Evolutionary conservation across 2,113 vertebrate species (phyloP).

Genomic region (Glareola pratincola): DNA sequence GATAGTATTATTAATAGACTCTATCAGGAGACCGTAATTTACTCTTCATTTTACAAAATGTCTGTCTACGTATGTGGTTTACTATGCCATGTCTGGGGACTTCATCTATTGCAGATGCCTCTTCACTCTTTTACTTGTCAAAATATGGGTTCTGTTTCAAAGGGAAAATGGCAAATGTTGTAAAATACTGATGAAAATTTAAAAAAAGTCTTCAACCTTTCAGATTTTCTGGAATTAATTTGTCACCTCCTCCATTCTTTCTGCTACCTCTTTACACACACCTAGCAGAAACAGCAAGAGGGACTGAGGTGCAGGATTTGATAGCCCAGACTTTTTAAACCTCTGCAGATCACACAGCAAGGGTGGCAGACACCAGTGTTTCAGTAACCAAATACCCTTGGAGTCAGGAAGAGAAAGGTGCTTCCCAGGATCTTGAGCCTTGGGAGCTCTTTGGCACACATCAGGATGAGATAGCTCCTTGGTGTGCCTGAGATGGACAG

Average conservation of each 20-base stretch:
- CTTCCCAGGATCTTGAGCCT: background rate
- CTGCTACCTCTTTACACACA: background rate
- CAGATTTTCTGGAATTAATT: background rate
- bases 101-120: background rate
- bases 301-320: background rate
- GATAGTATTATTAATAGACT: background rate
- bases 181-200: background rate
- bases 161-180: background rate
- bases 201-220: background rate
- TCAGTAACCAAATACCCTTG: fast-evolving
- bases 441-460: background rate
- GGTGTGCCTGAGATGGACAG: background rate
- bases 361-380: background rate
- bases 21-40: background rate
- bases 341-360: background rate
- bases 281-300: background rate
- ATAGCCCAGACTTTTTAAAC: background rate
- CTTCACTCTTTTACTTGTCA: background rate
- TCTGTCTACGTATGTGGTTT: background rate
- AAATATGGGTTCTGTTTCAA: background rate
- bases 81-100: background rate
- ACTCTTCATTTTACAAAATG: background rate
- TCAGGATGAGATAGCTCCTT: background rate
- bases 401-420: background rate
- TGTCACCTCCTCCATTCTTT: background rate